These are phyloP conservation scores for Acrobasis repandana DNA, from an alignment of 2,888 invertebrate species.

Conservation along the genomic window DNA sequence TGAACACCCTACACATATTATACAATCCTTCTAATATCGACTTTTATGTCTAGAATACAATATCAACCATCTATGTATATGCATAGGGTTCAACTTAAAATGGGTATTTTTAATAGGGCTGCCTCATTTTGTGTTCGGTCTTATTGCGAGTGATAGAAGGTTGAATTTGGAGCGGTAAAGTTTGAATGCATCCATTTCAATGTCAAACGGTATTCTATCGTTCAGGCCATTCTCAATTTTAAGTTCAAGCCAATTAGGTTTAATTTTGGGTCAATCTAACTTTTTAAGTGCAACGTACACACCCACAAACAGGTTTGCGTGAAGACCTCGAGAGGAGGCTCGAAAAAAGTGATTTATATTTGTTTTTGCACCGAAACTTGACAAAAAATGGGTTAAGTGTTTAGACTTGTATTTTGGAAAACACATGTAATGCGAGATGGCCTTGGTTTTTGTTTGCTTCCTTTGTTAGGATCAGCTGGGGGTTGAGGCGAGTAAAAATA, in stretches of 20 bases:
- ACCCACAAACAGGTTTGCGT: conserved; percentile 51
- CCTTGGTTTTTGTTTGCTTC: conserved; percentile 39
- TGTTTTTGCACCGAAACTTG: conserved; percentile 52
- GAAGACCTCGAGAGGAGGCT: conserved; percentile 38
- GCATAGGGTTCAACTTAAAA: conserved; percentile 22
- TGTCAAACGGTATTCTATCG: conserved; percentile 37
- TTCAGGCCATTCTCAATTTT: conserved; percentile 25
- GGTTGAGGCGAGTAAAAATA: background rate
- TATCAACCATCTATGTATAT: conserved; percentile 18
- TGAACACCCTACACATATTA: conserved; percentile 35
- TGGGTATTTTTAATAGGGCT: conserved; percentile 21
- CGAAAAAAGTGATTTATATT: conserved; percentile 65
- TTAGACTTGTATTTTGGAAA: conserved; percentile 56
- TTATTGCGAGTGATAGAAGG: background rate
- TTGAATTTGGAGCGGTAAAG: conserved; percentile 30
- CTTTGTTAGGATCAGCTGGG: conserved; percentile 29
- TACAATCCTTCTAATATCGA: conserved; percentile 37
- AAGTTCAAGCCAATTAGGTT: background rate
- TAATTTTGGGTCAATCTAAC: conserved; percentile 21
- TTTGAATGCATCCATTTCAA: conserved; percentile 35
- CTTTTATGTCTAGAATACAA: conserved; percentile 24
- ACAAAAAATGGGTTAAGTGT: conserved; percentile 71
- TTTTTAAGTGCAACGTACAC: conserved; percentile 44
- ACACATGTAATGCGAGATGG: conserved; percentile 57
- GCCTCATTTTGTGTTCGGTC: conserved; percentile 25